A percentile compares a stretch with the other conserved stretches of the same genome.
phyloP scores from a whole-genome alignment of 2,888 invertebrate species.

The Pherbina coryleti region DNA sequence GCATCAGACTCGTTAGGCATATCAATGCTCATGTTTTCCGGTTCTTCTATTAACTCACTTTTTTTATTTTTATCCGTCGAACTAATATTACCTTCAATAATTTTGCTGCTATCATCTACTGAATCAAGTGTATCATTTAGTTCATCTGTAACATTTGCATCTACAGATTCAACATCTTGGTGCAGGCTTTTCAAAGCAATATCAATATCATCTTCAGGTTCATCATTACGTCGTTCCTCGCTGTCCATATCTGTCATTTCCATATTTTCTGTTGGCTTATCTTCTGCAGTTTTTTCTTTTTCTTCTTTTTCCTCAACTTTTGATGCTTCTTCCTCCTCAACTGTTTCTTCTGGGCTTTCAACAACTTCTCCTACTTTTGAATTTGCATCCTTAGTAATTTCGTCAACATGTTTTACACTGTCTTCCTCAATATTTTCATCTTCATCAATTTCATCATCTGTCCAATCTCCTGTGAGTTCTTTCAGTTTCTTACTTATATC shows the following conservation, averaged over 20 bases:
- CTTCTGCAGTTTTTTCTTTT: constrained; percentile 26
- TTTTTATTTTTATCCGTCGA: neutral
- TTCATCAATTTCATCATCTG: constrained; percentile 67
- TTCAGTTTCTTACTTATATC: constrained; percentile 66
- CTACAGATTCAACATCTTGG: constrained; percentile 42
- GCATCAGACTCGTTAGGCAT: constrained; percentile 44
- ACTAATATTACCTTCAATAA: neutral
- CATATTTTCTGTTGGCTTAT: constrained; percentile 40
- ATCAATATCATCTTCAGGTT: constrained; percentile 59
- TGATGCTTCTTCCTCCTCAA: neutral
- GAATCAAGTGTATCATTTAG: neutral
- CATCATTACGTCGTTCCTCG: constrained; percentile 1
- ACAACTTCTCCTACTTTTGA: neutral
- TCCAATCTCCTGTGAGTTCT: constrained; percentile 68
- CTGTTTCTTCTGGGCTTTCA: neutral
- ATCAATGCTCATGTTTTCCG: neutral
- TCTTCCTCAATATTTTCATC: constrained; percentile 44
- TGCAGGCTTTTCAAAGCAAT: constrained; percentile 59
- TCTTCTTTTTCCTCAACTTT: constrained; percentile 55
- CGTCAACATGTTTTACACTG: neutral
- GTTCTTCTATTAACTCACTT: neutral
- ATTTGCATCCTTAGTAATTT: neutral
- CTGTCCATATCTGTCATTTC: constrained; percentile 46
- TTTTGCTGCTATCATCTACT: neutral
- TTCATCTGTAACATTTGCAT: neutral